Conservation (phyloP, 2,113 vertebrate species). For the Noctilio leporinus region DNA sequence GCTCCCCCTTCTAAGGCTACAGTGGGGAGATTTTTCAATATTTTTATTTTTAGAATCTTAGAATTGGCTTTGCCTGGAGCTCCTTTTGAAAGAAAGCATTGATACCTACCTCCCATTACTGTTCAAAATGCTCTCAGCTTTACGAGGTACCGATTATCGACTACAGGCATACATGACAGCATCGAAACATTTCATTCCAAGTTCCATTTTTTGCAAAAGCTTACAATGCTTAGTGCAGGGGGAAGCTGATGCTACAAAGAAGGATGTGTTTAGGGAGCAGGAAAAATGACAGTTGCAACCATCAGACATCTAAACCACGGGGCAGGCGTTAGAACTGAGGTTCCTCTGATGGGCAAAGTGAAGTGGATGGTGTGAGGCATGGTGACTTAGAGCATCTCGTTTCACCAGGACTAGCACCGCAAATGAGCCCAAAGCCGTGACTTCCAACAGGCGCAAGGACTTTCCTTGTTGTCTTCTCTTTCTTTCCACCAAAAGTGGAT, state of each 20-base stretch:
- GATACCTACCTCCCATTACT: constrained; percentile 73
- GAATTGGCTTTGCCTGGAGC: background rate
- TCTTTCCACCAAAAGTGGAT: background rate
- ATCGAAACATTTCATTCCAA: constrained; percentile 53
- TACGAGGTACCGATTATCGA: constrained; percentile 48
- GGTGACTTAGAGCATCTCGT: constrained; percentile 48
- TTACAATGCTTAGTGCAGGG: constrained; percentile 42
- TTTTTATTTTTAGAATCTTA: background rate
- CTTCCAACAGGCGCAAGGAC: background rate
- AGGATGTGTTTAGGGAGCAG: background rate
- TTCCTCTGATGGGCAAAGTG: background rate
- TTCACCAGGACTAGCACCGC: background rate
- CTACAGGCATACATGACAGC: constrained; percentile 43
- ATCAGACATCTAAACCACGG: background rate
- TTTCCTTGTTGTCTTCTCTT: background rate
- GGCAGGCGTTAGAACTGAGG: constrained; percentile 6
- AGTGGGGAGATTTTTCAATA: background rate
- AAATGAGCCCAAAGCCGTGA: background rate
- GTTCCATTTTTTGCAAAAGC: constrained; percentile 36
- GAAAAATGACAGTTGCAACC: constrained; percentile 52
- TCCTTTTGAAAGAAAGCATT: constrained; percentile 19
- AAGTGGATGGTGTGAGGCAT: background rate
- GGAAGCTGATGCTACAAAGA: constrained; percentile 54
- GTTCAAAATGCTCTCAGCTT: constrained; percentile 53
- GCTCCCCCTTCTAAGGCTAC: background rate